Percentiles rank a stretch among this genome's conserved stretches.
phyloP scores from a whole-genome alignment of 2,797 vertebrate genomes.

The Helarctos malayanus region DNA sequence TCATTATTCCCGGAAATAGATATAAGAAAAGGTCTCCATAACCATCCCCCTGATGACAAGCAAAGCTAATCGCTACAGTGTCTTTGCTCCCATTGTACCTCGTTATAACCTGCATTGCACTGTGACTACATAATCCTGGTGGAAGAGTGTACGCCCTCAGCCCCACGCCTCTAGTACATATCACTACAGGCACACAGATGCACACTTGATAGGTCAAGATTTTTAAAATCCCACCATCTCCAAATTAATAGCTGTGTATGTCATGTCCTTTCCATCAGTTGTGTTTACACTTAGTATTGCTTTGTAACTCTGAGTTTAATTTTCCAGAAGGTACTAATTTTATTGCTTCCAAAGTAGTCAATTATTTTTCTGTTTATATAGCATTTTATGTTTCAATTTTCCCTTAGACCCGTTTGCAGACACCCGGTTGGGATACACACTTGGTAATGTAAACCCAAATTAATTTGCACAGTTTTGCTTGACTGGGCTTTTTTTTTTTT shows the following conservation, averaged over 20 bases:
- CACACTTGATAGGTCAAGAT: not conserved
- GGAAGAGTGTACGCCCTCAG: not conserved
- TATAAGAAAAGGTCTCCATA: not conserved
- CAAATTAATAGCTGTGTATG: not conserved
- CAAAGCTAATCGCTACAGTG: not conserved
- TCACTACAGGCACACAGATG: not conserved
- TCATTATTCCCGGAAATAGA: not conserved
- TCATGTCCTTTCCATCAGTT: slow-evolving; percentile 46
- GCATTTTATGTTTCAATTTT: slow-evolving; percentile 76
- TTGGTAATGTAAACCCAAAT: slow-evolving; percentile 90
- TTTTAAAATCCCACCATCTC: not conserved
- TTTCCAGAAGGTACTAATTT: slow-evolving; percentile 77
- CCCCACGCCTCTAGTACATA: not conserved
- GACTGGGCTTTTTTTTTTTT: slow-evolving; percentile 84
- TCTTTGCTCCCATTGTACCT: not conserved
- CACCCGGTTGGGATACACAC: slow-evolving; percentile 73
- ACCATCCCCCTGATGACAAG: not conserved
- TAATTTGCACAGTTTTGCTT: slow-evolving; percentile 91
- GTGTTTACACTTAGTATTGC: slow-evolving; percentile 2
- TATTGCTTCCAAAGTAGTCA: slow-evolving; percentile 70
- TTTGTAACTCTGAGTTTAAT: slow-evolving; percentile 62
- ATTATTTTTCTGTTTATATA: slow-evolving; percentile 75
- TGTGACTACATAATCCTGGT: not conserved
- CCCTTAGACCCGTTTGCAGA: slow-evolving; percentile 39
- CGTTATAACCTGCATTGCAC: not conserved